A percentile compares a stretch with the other conserved stretches of the same genome.
Evolutionary conservation across 2,797 vertebrate genomes (phyloP).

Genomic region (Tympanoctomys barrerae): DNA sequence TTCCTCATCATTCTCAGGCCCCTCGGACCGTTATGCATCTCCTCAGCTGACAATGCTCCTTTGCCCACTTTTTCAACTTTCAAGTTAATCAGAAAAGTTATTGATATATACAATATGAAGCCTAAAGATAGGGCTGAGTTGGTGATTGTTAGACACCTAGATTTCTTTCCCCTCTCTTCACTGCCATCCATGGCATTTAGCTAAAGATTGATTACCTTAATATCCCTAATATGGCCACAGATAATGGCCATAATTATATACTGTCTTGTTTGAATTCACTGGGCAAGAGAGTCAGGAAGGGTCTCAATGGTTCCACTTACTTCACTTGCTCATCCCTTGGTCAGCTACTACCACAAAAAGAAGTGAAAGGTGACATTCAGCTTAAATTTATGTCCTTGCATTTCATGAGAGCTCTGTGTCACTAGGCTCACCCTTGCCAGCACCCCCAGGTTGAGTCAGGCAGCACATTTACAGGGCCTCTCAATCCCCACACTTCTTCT

Average conservation of each 20-base stretch:
- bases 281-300: background rate
- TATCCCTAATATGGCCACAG: background rate
- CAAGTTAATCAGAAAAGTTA: constrained; percentile 24
- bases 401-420: background rate
- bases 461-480: background rate
- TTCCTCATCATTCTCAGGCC: background rate
- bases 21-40: background rate
- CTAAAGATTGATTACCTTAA: background rate
- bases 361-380: background rate
- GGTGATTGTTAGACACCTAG: background rate
- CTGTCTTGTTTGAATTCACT: background rate
- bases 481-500: background rate
- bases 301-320: background rate
- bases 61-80: background rate
- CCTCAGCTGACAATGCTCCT: constrained; percentile 18
- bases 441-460: background rate
- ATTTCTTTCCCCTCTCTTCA: background rate
- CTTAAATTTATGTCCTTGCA: background rate
- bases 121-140: background rate
- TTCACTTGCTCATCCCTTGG: background rate
- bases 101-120: constrained; percentile 34
- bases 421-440: background rate
- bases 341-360: background rate
- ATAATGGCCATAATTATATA: background rate
- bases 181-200: background rate